A percentile compares a stretch with the other conserved stretches of the same genome.
phyloP scores from a whole-genome alignment of 2,888 invertebrate species.

The Acronicta aceris region DNA sequence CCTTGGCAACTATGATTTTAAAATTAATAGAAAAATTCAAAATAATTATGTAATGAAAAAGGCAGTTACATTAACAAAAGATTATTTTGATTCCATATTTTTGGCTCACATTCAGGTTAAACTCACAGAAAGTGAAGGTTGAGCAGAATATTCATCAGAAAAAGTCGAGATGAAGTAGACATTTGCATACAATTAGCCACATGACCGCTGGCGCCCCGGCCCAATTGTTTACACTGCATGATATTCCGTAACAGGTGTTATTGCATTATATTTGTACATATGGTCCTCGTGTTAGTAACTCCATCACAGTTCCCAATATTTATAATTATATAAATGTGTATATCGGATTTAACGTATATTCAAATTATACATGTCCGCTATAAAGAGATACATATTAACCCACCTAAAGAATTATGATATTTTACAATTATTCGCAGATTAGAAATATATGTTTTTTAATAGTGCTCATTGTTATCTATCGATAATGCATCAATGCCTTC shows the following conservation, averaged over 20 bases:
- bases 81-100: neutral
- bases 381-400: slow-evolving; percentile 70
- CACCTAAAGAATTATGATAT: slow-evolving; percentile 80
- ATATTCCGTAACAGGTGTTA: slow-evolving; percentile 38
- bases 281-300: slow-evolving; percentile 64
- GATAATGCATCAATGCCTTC: slow-evolving; percentile 51
- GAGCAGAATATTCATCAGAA: slow-evolving; percentile 33
- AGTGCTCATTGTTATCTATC: slow-evolving; percentile 76
- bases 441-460: slow-evolving; percentile 85
- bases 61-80: neutral
- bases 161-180: slow-evolving; percentile 21
- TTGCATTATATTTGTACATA: slow-evolving; percentile 55
- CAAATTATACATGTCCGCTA: slow-evolving; percentile 74
- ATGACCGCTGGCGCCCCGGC: slow-evolving; percentile 19
- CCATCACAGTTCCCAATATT: slow-evolving; percentile 68
- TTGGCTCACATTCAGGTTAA: slow-evolving; percentile 20
- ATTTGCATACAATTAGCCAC: slow-evolving; percentile 34
- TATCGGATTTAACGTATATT: slow-evolving; percentile 73
- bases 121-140: slow-evolving; percentile 39
- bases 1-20: slow-evolving; percentile 3
- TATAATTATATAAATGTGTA: slow-evolving; percentile 59
- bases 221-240: slow-evolving; percentile 38
- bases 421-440: slow-evolving; percentile 84
- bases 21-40: neutral
- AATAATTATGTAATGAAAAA: neutral